phyloP scores from a whole-genome alignment of 2,888 invertebrate species.

The Pachydiplax longipennis region DNA sequence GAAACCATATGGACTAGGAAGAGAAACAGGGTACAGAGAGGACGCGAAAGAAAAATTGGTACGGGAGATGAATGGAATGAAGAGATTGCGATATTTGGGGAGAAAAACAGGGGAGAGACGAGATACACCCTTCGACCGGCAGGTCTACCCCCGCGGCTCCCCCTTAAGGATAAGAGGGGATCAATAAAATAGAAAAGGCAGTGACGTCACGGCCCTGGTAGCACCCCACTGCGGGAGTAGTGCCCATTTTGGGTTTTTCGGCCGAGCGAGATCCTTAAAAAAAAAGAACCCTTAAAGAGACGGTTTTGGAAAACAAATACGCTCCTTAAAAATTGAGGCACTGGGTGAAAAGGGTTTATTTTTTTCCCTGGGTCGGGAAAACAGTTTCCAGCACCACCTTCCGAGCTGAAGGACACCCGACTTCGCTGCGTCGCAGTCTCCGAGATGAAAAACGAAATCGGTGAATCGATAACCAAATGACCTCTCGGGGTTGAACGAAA shows the following conservation, averaged over 20 bases:
- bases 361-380: background rate
- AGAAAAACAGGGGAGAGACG: background rate
- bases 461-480: background rate
- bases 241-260: background rate
- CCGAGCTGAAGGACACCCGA: background rate
- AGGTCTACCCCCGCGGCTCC: background rate
- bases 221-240: background rate
- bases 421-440: background rate
- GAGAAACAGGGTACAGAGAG: background rate
- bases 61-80: background rate
- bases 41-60: background rate
- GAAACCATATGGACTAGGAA: background rate
- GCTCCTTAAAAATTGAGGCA: background rate
- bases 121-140: background rate
- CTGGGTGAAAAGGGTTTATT: background rate
- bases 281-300: background rate
- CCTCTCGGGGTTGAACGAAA: background rate
- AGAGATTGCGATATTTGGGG: background rate
- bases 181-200: conserved; percentile 34
- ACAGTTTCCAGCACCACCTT: background rate
- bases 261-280: no score
- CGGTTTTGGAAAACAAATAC: background rate
- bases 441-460: background rate
- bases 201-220: background rate
- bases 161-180: background rate